Conservation (phyloP, 2,888 invertebrate genomes). For the Cordilura impudica region DNA sequence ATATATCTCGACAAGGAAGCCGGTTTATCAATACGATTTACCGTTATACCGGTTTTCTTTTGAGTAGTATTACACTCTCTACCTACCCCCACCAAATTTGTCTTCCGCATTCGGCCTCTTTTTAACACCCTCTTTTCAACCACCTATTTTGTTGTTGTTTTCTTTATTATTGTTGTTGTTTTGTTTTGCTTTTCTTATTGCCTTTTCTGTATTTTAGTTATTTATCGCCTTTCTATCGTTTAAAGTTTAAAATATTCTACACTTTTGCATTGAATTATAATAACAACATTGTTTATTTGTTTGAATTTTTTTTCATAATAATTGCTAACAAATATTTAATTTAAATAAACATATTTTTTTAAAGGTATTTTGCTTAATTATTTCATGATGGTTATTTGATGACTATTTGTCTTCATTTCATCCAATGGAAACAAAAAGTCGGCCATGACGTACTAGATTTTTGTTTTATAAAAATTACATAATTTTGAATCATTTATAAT, state of each 20-base stretch:
- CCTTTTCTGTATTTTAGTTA: not conserved
- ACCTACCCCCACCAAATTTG: constrained; percentile 18
- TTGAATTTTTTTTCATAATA: too few species aligned
- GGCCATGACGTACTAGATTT: too few species aligned
- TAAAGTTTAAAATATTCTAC: constrained; percentile 18
- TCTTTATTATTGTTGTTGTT: constrained; percentile 52
- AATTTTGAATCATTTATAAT: too few species aligned
- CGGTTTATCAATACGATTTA: constrained; percentile 47
- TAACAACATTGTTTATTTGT: constrained; percentile 7
- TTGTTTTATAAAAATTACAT: too few species aligned
- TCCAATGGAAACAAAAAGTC: too few species aligned
- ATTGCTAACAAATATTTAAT: too few species aligned
- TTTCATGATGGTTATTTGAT: too few species aligned
- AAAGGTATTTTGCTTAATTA: too few species aligned
- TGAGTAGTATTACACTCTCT: constrained; percentile 25
- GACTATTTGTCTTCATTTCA: too few species aligned
- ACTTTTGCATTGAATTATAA: not conserved
- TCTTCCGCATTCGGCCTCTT: constrained; percentile 22
- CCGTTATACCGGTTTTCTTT: constrained; percentile 53
- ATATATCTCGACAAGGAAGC: constrained; percentile 36
- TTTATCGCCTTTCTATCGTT: constrained; percentile 30
- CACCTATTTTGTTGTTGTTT: constrained; percentile 47
- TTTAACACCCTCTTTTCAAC: constrained; percentile 48
- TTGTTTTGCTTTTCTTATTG: constrained; percentile 42
- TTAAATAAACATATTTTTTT: too few species aligned